Evolutionary conservation across 2,888 invertebrate genomes (phyloP).

Genomic region (Lucinisca nassula): DNA sequence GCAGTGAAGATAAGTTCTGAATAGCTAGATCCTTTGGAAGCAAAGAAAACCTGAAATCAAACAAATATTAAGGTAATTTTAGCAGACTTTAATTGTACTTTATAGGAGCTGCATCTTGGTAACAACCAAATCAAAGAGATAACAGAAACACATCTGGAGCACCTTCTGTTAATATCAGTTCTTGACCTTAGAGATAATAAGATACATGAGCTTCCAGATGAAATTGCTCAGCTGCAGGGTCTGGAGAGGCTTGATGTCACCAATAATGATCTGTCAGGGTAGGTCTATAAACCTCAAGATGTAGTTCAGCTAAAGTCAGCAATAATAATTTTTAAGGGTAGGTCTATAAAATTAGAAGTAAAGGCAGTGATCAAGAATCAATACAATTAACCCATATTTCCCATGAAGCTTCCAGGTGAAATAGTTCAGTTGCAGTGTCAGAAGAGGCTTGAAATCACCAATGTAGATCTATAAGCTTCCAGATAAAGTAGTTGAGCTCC

Average conservation of each 20-base stretch:
- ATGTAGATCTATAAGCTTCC: constrained; percentile 93
- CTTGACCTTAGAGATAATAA: constrained; percentile 95
- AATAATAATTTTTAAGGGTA: too few species aligned
- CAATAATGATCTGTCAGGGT: constrained; percentile 92
- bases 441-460: constrained; percentile 94
- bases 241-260: constrained; percentile 95
- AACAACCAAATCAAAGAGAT: constrained; percentile 94
- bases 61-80: too few species aligned
- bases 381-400: too few species aligned
- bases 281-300: too few species aligned
- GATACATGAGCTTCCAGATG: constrained; percentile 93
- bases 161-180: constrained; percentile 81
- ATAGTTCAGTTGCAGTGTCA: constrained; percentile 93
- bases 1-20: too few species aligned
- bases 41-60: too few species aligned
- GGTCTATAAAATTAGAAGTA: too few species aligned
- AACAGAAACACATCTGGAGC: constrained; percentile 89
- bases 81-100: neutral
- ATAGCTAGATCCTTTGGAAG: too few species aligned
- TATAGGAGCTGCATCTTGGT: constrained; percentile 93
- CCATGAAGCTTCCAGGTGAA: constrained; percentile 93
- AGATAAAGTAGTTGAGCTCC: constrained; percentile 93
- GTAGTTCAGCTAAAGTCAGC: too few species aligned
- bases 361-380: too few species aligned
- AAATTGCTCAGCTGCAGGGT: constrained; percentile 92